These are phyloP conservation scores for Brachyistius frenatus DNA, from an alignment of 2,113 vertebrate species.

Conservation along the genomic window DNA sequence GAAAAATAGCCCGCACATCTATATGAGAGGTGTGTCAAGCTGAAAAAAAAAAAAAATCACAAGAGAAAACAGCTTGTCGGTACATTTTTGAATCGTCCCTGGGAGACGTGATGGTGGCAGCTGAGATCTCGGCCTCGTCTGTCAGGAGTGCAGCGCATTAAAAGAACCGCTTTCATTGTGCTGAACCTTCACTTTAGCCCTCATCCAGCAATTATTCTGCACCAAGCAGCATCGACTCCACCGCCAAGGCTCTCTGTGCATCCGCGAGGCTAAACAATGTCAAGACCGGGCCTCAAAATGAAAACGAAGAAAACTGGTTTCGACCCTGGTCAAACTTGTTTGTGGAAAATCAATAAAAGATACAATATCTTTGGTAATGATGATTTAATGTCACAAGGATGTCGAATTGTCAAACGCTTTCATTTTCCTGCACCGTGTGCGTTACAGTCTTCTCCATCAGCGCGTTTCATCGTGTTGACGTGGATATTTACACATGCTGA, in stretches of 20 bases:
- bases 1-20: too few species aligned
- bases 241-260: background rate
- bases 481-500: conserved; percentile 41
- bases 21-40: too few species aligned
- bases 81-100: background rate
- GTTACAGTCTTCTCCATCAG: conserved; percentile 6
- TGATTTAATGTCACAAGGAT: too few species aligned
- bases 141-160: background rate
- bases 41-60: background rate
- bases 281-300: background rate
- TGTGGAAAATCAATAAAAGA: background rate
- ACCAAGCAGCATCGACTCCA: background rate
- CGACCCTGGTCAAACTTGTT: background rate
- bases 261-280: background rate
- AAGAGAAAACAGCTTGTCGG: background rate
- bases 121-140: background rate
- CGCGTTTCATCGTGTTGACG: conserved; percentile 25
- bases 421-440: background rate
- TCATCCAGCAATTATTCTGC: background rate
- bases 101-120: background rate
- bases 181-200: conserved; percentile 7
- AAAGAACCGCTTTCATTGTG: background rate
- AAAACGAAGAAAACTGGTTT: background rate
- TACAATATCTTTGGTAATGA: too few species aligned
- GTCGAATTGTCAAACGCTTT: background rate